These are phyloP conservation scores for Stenodema calcarata DNA, from an alignment of 2,888 invertebrate genomes.

Conservation along the genomic window DNA sequence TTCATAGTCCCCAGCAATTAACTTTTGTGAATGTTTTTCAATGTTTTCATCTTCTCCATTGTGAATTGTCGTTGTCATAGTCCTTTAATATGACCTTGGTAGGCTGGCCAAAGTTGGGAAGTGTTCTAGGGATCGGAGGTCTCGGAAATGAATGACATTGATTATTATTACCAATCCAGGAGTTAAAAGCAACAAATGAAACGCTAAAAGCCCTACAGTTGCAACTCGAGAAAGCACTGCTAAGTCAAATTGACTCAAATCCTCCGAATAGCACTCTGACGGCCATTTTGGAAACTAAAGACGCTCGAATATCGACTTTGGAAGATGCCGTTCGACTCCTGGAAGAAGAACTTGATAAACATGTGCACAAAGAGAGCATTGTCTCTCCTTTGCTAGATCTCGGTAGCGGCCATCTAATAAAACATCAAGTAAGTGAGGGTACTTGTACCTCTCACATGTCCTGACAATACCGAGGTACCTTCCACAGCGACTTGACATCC, in stretches of 20 bases:
- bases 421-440: conserved; percentile 78
- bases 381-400: conserved; percentile 64
- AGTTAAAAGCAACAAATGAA: conserved; percentile 84
- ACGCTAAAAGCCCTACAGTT: conserved; percentile 81
- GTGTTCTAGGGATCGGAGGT: neutral
- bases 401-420: conserved; percentile 60
- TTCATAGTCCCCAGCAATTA: too few relatives aligned
- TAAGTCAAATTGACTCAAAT: conserved; percentile 69
- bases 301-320: conserved; percentile 84
- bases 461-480: conserved; percentile 7
- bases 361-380: conserved; percentile 60
- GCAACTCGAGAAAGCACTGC: conserved; percentile 76
- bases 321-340: conserved; percentile 83
- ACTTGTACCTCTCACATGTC: conserved; percentile 11
- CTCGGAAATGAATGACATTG: neutral
- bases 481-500: neutral
- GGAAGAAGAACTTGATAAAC: conserved; percentile 74
- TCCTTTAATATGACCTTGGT: neutral
- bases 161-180: conserved; percentile 64
- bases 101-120: conserved; percentile 16
- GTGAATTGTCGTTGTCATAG: neutral
- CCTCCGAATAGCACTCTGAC: conserved; percentile 73
- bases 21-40: too few relatives aligned
- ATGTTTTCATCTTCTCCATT: too few relatives aligned
- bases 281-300: conserved; percentile 83